Conservation (phyloP, 2,888 invertebrate species). For the Orthosia gracilis region DNA sequence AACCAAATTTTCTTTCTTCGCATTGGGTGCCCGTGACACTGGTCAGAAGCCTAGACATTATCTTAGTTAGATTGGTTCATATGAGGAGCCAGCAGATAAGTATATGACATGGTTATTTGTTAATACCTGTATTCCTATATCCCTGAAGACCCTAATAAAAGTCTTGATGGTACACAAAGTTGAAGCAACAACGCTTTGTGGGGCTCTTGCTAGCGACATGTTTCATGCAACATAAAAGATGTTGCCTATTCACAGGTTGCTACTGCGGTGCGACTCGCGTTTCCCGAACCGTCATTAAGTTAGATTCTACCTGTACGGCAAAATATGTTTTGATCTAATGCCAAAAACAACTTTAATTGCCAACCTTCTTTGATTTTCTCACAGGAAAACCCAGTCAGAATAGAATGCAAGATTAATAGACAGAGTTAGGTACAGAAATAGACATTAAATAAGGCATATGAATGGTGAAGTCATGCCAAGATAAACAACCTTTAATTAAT, state of each 20-base stretch:
- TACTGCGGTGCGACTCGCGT: not conserved
- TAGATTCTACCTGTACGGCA: not conserved
- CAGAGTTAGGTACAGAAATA: constrained; percentile 16
- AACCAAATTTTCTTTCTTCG: no score
- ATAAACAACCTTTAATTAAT: constrained; percentile 25
- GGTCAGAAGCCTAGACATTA: no score
- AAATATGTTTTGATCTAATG: not conserved
- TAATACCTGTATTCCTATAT: not conserved
- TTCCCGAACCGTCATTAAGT: not conserved
- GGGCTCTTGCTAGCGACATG: not conserved
- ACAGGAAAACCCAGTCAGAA: constrained; percentile 32
- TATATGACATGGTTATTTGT: no score
- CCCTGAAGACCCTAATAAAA: not conserved
- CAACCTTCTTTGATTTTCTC: not conserved
- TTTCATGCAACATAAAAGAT: not conserved
- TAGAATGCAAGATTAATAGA: constrained; percentile 15
- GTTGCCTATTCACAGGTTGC: not conserved
- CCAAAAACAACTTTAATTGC: not conserved
- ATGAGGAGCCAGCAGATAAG: no score
- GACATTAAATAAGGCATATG: constrained; percentile 6
- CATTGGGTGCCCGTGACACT: no score
- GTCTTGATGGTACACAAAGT: not conserved
- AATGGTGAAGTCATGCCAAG: constrained; percentile 37
- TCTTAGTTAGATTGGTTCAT: no score
- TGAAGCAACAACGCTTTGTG: not conserved